Evolutionary conservation across 2,888 invertebrate genomes (phyloP), one percentile per base, ranked within the genome.

Genomic region (Cataglyphis livida): DNA sequence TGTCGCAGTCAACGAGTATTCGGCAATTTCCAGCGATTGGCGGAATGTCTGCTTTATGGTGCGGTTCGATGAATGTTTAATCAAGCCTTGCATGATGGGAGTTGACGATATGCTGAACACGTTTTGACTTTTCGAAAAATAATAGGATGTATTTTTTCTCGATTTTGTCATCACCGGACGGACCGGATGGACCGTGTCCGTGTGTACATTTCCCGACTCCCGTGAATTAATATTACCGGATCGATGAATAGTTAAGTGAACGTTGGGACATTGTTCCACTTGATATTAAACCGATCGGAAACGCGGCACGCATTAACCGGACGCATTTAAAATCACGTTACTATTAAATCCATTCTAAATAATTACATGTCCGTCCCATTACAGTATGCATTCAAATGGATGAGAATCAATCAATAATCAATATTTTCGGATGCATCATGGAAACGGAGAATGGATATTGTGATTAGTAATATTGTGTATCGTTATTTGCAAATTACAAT

Each of bases 61-160:
- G 70, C 70, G 41, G 70, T 44, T 32, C 57, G 76, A 84, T 85
- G 88, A 88, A 88, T 88, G 81, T 85, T 86, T 88, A 88, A 88
- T 88, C 88, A 86, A 88, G 84, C 84, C 28, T 66, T 81, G 71
- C 32, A n/a, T 66, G 59, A 44, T 41, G 32, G 32, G 59, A 44
- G 3, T 41, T 21, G 35, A 68, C 41, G 57, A 35, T 32, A 59
- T 25, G 35, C 41, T 18, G 51, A 57, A 57, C 57, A 57, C 57
- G 57, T 78, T 68, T 78, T 68, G 78, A 78, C 78, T 78, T 78
- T 78, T 78, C 68, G 35, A 78, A 78, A 78, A 78, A 78, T 78
- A 78, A 78, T 78, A 41, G 68, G 41, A 21, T 66, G 6, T 59
- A 66, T 68, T 78, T 78, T 68, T 75, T 76, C 57, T 28, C 57